Conservation (phyloP, 2,888 invertebrate genomes). For the Psococerastis gibbosa region DNA sequence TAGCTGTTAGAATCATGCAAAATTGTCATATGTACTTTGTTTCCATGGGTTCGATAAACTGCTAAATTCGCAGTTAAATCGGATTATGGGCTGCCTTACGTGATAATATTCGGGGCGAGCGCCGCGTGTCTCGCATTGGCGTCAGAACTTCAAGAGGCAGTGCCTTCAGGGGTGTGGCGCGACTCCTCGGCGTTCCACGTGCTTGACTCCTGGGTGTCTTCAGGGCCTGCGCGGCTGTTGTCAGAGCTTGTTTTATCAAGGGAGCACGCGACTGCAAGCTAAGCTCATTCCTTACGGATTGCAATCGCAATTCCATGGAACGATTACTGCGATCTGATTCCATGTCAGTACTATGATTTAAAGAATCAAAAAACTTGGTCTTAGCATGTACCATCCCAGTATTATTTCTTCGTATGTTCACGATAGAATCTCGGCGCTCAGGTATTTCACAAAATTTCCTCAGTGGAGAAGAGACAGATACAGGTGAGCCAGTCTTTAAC, state of each 20-base stretch:
- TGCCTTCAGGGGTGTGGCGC: conserved; percentile 5
- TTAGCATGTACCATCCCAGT: conserved; percentile 65
- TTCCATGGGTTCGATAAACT: no score
- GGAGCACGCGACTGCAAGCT: background rate
- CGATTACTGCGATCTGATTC: background rate
- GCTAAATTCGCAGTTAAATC: no score
- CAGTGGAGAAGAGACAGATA: background rate
- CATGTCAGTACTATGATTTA: conserved; percentile 2
- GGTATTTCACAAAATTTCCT: conserved; percentile 7
- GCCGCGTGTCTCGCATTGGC: background rate
- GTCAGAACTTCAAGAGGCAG: background rate
- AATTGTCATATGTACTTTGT: no score
- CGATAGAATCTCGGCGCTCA: conserved; percentile 49
- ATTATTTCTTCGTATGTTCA: conserved; percentile 49
- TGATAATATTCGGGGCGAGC: conserved; percentile 1
- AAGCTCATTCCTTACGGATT: background rate
- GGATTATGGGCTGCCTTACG: no score
- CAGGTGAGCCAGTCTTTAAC: background rate
- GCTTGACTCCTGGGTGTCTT: conserved; percentile 1
- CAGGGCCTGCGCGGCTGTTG: background rate
- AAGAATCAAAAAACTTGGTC: conserved; percentile 47
- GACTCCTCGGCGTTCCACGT: background rate
- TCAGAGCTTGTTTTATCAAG: background rate
- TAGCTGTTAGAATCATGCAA: background rate
- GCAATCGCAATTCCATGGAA: background rate